A percentile compares a stretch with the other conserved stretches of the same genome.
These are phyloP conservation scores for Oceanodroma leucorhoa DNA, from an alignment of 2,797 vertebrate species.

Conservation along the genomic window DNA sequence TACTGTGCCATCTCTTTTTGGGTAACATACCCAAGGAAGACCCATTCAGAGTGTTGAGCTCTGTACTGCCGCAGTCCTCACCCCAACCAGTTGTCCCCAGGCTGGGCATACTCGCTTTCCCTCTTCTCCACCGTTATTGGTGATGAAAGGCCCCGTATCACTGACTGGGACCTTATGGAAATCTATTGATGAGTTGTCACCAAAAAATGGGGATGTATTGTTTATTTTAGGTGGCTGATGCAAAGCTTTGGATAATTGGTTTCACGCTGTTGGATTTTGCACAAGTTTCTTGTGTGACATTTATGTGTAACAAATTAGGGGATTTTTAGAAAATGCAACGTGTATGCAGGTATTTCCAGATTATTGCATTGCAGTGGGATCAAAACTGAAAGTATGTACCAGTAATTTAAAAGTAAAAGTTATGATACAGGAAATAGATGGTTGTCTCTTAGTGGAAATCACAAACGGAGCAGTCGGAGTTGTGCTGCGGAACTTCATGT, in stretches of 20 bases:
- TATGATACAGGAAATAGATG: not conserved
- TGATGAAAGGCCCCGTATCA: not conserved
- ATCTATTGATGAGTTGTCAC: not conserved
- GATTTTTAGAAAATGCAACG: not conserved
- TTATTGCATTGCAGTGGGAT: not conserved
- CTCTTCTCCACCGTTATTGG: not conserved
- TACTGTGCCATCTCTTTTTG: not conserved
- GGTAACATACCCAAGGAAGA: not conserved
- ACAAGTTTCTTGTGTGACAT: not conserved
- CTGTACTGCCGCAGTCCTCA: not conserved
- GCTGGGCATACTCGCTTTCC: not conserved
- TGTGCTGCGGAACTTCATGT: rapidly evolving
- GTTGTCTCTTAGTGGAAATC: not conserved
- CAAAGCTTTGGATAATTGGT: not conserved
- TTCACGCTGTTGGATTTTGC: not conserved
- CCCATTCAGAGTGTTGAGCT: not conserved
- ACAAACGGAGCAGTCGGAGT: not conserved
- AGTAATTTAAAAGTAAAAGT: not conserved
- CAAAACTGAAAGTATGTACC: not conserved
- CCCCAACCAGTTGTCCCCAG: too few relatives aligned
- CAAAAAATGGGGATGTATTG: not conserved
- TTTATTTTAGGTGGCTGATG: not conserved
- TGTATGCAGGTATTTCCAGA: not conserved
- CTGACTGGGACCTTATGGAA: not conserved
- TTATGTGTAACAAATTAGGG: not conserved